Evolutionary conservation across 1,140 invertebrate species (phyloP).

Genomic region (Zaprionus capensis): DNA sequence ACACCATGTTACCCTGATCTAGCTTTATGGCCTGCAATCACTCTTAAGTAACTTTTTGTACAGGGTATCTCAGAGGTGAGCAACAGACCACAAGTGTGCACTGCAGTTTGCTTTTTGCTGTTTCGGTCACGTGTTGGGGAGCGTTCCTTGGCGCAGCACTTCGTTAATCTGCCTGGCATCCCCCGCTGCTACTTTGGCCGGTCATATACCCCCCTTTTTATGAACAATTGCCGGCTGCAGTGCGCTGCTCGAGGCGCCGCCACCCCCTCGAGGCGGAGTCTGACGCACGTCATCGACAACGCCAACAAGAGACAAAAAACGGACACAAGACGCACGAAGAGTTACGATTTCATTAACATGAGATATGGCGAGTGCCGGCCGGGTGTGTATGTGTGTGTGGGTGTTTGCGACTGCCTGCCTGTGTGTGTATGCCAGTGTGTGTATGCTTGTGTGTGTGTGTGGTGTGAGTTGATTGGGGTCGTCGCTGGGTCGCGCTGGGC

Average conservation of each 20-base stretch:
- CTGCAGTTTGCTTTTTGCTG: not conserved
- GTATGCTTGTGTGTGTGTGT: not conserved
- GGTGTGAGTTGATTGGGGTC: slow-evolving; percentile 55
- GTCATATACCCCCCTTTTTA: slow-evolving; percentile 17
- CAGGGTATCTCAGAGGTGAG: not conserved
- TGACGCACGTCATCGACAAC: slow-evolving; percentile 44
- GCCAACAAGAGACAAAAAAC: slow-evolving; percentile 59
- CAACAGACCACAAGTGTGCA: not conserved
- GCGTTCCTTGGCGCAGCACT: slow-evolving; percentile 18
- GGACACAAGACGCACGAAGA: slow-evolving; percentile 76
- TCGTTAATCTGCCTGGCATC: slow-evolving; percentile 23
- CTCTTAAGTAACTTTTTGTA: not conserved
- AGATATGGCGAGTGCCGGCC: slow-evolving; percentile 73
- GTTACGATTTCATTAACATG: slow-evolving; percentile 83
- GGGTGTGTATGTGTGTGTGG: slow-evolving; percentile 6
- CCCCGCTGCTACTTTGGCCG: not conserved
- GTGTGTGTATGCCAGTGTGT: not conserved
- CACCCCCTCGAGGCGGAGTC: slow-evolving; percentile 6
- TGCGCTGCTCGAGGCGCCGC: slow-evolving; percentile 21
- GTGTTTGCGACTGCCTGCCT: not conserved
- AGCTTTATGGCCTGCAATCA: not conserved
- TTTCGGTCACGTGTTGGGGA: slow-evolving; percentile 12
- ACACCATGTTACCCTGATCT: too few relatives aligned
- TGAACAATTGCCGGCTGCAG: slow-evolving; percentile 47
- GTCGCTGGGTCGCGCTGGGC: slow-evolving; percentile 58